A percentile compares a stretch with the other conserved stretches of the same genome.
phyloP scores from a whole-genome alignment of 1,140 invertebrate species.

The Drosophila nasuta region DNA sequence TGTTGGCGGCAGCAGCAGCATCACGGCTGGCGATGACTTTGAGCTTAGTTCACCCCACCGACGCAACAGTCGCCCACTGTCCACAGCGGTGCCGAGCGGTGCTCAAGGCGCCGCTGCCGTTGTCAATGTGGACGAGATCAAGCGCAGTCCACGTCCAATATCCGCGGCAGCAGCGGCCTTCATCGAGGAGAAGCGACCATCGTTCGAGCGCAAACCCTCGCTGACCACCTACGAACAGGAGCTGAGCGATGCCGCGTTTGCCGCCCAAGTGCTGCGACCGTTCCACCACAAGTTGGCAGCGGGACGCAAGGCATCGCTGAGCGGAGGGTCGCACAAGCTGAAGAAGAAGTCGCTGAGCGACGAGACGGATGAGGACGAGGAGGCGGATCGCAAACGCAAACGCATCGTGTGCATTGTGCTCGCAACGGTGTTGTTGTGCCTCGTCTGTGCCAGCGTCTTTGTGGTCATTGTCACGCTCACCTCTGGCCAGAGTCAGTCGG shows the following conservation, averaged over 20 bases:
- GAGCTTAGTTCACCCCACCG: conserved; percentile 84
- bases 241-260: conserved; percentile 77
- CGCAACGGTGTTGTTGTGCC: conserved; percentile 88
- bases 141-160: conserved; percentile 79
- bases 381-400: conserved; percentile 87
- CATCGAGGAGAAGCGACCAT: conserved; percentile 81
- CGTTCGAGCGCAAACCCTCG: conserved; percentile 78
- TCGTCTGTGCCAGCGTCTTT: conserved; percentile 88
- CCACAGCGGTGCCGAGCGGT: conserved; percentile 64
- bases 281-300: conserved; percentile 80
- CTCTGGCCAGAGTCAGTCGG: conserved; percentile 87
- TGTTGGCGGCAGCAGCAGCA: conserved; percentile 59
- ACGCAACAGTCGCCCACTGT: conserved; percentile 82
- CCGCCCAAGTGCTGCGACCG: conserved; percentile 75
- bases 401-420: conserved; percentile 88
- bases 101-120: conserved; percentile 12
- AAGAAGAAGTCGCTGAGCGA: conserved; percentile 83
- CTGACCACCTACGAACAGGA: conserved; percentile 72
- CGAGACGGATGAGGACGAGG: conserved; percentile 84
- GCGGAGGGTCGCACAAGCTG: conserved; percentile 65
- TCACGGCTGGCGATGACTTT: conserved; percentile 67
- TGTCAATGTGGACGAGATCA: conserved; percentile 70
- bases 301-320: conserved; percentile 75
- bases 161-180: conserved; percentile 70
- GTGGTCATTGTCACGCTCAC: conserved; percentile 90